These are phyloP conservation scores for Erythrocercus mccallii DNA, from an alignment of 2,113 vertebrate genomes.

Conservation along the genomic window DNA sequence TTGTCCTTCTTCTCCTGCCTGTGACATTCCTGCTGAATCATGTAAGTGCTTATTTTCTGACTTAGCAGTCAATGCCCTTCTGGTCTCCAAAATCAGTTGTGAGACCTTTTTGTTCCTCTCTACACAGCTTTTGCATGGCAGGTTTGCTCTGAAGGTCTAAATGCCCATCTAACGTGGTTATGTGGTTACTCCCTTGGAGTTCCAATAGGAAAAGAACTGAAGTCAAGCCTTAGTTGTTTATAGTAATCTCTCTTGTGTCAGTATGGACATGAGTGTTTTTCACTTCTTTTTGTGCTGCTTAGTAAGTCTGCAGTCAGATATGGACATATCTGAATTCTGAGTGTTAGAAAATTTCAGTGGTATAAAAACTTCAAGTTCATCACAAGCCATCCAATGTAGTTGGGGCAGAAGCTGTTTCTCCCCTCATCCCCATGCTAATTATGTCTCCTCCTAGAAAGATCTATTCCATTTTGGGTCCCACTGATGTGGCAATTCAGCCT, in stretches of 20 bases:
- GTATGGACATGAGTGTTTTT: not conserved
- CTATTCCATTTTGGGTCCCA: not conserved
- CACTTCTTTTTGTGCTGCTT: not conserved
- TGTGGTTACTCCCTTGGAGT: not conserved
- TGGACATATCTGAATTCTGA: not conserved
- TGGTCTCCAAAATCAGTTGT: not conserved
- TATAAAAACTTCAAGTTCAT: not conserved
- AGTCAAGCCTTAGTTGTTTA: not conserved
- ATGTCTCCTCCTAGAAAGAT: not conserved
- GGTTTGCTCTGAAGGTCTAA: not conserved
- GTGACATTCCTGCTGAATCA: not conserved
- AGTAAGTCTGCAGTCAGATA: not conserved
- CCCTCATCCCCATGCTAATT: accelerated
- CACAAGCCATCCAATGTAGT: not conserved
- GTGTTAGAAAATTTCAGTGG: not conserved
- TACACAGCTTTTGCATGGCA: not conserved
- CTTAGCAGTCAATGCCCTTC: not conserved
- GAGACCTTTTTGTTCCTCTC: not conserved
- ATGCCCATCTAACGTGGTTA: not conserved
- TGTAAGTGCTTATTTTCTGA: not conserved
- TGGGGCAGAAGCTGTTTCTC: not conserved
- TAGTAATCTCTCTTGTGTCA: not conserved
- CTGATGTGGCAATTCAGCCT: not conserved
- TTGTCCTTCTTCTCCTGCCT: not conserved
- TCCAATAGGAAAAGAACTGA: not conserved